phyloP scores from a whole-genome alignment of 2,797 vertebrate genomes.

The Craterocephalus amniculus region DNA sequence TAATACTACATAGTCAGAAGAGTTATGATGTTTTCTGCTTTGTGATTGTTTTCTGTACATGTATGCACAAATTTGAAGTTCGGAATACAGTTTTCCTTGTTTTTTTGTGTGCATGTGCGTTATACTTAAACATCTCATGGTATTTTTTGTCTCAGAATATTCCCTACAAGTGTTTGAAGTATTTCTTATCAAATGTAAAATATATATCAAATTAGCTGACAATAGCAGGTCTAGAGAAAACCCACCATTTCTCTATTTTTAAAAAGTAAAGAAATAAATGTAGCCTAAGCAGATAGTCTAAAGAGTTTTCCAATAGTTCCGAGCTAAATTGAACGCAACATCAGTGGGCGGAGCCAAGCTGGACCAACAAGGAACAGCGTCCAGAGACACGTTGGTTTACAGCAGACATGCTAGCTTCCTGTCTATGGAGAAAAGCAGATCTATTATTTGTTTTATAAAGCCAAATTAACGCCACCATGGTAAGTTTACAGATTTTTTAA shows the following conservation, averaged over 20 bases:
- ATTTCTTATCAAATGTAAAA: background rate
- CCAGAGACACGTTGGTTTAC: slow-evolving; percentile 65
- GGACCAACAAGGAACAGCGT: slow-evolving; percentile 53
- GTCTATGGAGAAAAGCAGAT: background rate
- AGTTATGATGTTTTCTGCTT: too few relatives aligned
- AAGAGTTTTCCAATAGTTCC: slow-evolving; percentile 10
- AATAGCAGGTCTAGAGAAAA: too few relatives aligned
- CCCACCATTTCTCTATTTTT: too few relatives aligned
- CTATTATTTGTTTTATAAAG: background rate
- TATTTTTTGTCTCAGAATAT: too few relatives aligned
- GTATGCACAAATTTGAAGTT: too few relatives aligned
- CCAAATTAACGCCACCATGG: slow-evolving; percentile 49
- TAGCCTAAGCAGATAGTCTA: too few relatives aligned
- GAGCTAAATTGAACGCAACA: slow-evolving; percentile 43
- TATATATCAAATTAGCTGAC: background rate
- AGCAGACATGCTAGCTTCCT: slow-evolving; percentile 61
- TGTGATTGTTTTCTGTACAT: too few relatives aligned
- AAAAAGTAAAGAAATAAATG: too few relatives aligned
- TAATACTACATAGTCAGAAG: too few relatives aligned
- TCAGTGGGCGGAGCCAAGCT: slow-evolving; percentile 31
- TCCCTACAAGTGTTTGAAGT: background rate
- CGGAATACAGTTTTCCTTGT: too few relatives aligned
- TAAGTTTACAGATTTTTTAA: slow-evolving; percentile 24
- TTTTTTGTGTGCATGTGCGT: background rate
- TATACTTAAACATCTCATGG: too few relatives aligned